Evolutionary conservation across 1,140 invertebrate genomes (phyloP).

Genomic region (Coelopa frigida): DNA sequence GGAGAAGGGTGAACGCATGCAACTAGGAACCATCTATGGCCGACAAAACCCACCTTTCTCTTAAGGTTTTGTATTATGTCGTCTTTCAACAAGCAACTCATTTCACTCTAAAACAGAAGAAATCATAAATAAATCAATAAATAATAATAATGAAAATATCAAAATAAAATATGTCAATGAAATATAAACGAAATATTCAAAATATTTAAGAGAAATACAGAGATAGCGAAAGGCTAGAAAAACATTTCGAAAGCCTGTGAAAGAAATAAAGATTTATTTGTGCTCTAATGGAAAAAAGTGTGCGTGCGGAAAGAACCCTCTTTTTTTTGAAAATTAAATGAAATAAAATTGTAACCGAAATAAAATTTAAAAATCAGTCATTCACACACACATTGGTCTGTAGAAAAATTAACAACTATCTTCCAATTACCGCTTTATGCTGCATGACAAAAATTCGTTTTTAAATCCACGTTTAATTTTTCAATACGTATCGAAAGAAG

Average conservation of each 20-base stretch:
- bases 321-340: too few species aligned
- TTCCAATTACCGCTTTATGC: conserved; percentile 46
- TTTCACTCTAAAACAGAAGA: conserved; percentile 33
- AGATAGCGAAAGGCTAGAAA: conserved; percentile 3
- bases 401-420: too few species aligned
- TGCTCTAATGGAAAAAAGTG: too few species aligned
- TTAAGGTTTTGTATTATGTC: conserved; percentile 41
- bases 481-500: conserved; percentile 45
- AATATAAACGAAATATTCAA: conserved; percentile 13
- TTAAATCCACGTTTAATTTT: conserved; percentile 44
- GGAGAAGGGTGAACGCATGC: too few species aligned
- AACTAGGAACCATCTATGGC: too few species aligned
- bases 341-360: too few species aligned
- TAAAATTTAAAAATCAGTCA: too few species aligned
- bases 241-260: not conserved
- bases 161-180: not conserved
- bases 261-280: too few species aligned
- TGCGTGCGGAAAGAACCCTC: too few species aligned
- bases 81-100: conserved; percentile 41
- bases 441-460: conserved; percentile 23
- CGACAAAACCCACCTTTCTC: conserved; percentile 35
- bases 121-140: conserved; percentile 5
- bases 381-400: too few species aligned
- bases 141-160: not conserved
- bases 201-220: not conserved